Conservation (phyloP, 1,140 invertebrate species). For the Atta texana region DNA sequence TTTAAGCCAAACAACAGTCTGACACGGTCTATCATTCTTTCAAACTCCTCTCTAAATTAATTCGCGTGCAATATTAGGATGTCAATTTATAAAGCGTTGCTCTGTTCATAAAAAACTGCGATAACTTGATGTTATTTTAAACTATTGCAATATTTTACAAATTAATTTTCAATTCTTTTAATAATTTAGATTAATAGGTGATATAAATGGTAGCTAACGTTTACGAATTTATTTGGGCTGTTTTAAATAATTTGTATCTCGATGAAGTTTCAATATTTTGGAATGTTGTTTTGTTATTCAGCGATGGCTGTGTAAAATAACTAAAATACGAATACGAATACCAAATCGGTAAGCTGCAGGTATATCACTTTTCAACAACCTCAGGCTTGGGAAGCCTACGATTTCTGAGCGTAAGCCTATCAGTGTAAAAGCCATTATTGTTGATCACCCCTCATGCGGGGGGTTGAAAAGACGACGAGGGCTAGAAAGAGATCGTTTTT, state of each 20-base stretch:
- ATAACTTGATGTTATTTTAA: background rate
- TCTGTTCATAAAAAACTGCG: background rate
- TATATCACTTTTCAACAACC: slow-evolving; percentile 68
- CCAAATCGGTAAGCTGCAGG: slow-evolving; percentile 52
- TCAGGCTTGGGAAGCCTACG: slow-evolving; percentile 55
- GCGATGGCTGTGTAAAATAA: background rate
- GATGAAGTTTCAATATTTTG: background rate
- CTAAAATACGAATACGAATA: slow-evolving; percentile 9
- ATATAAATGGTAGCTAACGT: background rate
- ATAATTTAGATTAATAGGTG: background rate
- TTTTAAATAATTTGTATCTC: background rate
- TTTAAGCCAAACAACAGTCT: slow-evolving; percentile 20
- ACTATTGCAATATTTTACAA: background rate
- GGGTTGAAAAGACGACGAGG: slow-evolving; percentile 69
- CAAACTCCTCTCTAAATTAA: slow-evolving; percentile 34
- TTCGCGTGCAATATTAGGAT: slow-evolving; percentile 10
- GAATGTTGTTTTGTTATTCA: background rate
- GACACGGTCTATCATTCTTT: background rate
- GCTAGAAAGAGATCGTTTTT: slow-evolving; percentile 71
- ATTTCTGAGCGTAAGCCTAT: slow-evolving; percentile 71
- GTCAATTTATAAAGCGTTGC: slow-evolving; percentile 10
- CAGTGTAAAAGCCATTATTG: slow-evolving; percentile 72
- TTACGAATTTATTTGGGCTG: background rate
- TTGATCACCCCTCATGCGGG: slow-evolving; percentile 66
- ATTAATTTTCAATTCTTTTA: background rate